phyloP scores from a whole-genome alignment of 1,140 invertebrate species.

The Pseudobourletiella spinata region DNA sequence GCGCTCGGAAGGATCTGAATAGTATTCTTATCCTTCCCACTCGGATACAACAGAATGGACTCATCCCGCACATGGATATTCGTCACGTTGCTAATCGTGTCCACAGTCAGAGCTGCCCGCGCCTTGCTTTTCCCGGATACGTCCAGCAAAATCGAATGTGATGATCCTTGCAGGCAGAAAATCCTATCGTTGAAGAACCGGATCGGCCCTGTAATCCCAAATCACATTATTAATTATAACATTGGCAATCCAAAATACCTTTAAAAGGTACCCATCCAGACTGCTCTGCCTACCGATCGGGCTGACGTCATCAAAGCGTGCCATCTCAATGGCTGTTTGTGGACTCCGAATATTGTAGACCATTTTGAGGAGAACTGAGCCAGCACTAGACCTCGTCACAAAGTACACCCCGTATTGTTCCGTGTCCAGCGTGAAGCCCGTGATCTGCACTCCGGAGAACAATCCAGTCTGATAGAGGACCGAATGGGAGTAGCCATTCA shows the following conservation, averaged over 20 bases:
- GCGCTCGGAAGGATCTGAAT: constrained; percentile 57
- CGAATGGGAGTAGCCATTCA: constrained; percentile 53
- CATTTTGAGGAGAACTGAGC: constrained; percentile 58
- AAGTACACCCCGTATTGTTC: constrained; percentile 64
- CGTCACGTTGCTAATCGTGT: constrained; percentile 53
- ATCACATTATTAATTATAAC: constrained; percentile 44
- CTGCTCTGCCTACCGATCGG: constrained; percentile 1
- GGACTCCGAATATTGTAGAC: constrained; percentile 37
- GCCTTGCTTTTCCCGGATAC: constrained; percentile 64
- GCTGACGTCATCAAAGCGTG: constrained; percentile 15
- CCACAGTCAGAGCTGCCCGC: constrained; percentile 53
- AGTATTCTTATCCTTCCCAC: constrained; percentile 40
- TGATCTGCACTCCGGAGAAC: constrained; percentile 67
- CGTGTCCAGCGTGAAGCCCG: constrained; percentile 69
- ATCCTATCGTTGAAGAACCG: constrained; percentile 69
- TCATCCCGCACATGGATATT: constrained; percentile 64
- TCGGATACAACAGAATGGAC: constrained; percentile 50
- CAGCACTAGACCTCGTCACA: constrained; percentile 64
- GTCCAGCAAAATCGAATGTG: constrained; percentile 67
- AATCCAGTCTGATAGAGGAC: constrained; percentile 46
- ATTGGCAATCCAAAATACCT: constrained; percentile 18
- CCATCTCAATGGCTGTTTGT: constrained; percentile 17
- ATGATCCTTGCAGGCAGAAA: constrained; percentile 69
- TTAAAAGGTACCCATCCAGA: too few species aligned
- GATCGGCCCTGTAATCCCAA: constrained; percentile 50